Conservation (phyloP, 1,140 invertebrate species). For the Aricia agestis region DNA sequence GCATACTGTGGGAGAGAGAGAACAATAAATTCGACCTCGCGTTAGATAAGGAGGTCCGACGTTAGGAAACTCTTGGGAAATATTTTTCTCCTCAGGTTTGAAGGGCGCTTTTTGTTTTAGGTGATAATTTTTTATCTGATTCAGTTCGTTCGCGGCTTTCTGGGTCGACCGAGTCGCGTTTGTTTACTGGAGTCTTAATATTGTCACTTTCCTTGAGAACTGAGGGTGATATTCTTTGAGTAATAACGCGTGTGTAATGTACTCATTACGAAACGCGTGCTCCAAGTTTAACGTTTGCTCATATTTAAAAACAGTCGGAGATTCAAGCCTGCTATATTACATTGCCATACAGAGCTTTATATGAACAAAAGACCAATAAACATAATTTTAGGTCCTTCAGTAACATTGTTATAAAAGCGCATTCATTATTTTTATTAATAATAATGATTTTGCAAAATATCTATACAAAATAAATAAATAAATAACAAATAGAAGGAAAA, state of each 20-base stretch:
- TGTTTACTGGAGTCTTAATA: conserved; percentile 20
- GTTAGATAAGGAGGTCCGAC: conserved; percentile 54
- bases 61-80: conserved; percentile 73
- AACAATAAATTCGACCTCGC: conserved; percentile 51
- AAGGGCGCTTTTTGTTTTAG: conserved; percentile 69
- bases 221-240: conserved; percentile 14
- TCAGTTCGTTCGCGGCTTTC: conserved; percentile 43
- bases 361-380: too few relatives aligned
- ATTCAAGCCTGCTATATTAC: background rate
- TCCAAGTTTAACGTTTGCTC: background rate
- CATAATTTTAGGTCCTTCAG: too few relatives aligned
- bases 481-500: background rate
- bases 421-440: too few relatives aligned
- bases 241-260: background rate
- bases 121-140: conserved; percentile 49
- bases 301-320: background rate
- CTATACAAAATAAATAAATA: too few relatives aligned
- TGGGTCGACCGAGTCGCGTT: conserved; percentile 42
- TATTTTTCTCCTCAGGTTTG: conserved; percentile 69
- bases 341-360: too few relatives aligned
- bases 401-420: background rate
- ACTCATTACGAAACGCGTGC: background rate
- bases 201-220: conserved; percentile 19
- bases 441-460: too few relatives aligned
- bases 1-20: conserved; percentile 65